phyloP scores from a whole-genome alignment of 2,888 invertebrate genomes.

The Drosophila birchii region DNA sequence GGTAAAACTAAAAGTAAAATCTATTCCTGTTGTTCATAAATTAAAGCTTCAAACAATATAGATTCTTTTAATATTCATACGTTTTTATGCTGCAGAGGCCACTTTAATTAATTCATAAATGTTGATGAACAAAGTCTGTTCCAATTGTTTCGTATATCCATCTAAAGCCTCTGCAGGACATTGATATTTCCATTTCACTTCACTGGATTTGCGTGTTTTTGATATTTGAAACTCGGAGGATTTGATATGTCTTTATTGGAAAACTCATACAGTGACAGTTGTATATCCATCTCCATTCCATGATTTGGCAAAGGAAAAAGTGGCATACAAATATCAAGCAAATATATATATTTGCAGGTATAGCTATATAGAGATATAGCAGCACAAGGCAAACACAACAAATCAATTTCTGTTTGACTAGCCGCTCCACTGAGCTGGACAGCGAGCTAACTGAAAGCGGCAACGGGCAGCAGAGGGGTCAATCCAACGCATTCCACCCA shows the following conservation, averaged over 20 bases:
- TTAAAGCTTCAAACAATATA: background rate
- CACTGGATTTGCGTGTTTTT: slow-evolving; percentile 13
- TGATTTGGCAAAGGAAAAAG: slow-evolving; percentile 7
- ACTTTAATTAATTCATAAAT: background rate
- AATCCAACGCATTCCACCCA: slow-evolving; percentile 22
- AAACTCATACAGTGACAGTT: slow-evolving; percentile 29
- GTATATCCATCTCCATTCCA: background rate
- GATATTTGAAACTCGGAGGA: slow-evolving; percentile 15
- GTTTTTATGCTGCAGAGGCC: background rate
- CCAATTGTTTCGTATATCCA: background rate
- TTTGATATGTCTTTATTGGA: slow-evolving; percentile 9
- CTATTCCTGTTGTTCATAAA: background rate
- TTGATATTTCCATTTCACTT: background rate
- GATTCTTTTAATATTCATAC: background rate
- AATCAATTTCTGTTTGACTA: slow-evolving; percentile 73
- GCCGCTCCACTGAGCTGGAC: slow-evolving; percentile 63
- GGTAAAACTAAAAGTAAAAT: background rate
- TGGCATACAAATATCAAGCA: slow-evolving; percentile 20
- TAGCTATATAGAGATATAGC: slow-evolving; percentile 11
- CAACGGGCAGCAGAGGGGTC: slow-evolving; percentile 16
- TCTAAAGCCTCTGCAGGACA: background rate
- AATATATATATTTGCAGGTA: slow-evolving; percentile 4
- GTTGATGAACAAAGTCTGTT: background rate
- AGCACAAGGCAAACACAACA: slow-evolving; percentile 48
- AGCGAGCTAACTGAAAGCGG: slow-evolving; percentile 55